phyloP scores from a whole-genome alignment of 2,797 vertebrate genomes.

The Pelochelys cantorii region DNA sequence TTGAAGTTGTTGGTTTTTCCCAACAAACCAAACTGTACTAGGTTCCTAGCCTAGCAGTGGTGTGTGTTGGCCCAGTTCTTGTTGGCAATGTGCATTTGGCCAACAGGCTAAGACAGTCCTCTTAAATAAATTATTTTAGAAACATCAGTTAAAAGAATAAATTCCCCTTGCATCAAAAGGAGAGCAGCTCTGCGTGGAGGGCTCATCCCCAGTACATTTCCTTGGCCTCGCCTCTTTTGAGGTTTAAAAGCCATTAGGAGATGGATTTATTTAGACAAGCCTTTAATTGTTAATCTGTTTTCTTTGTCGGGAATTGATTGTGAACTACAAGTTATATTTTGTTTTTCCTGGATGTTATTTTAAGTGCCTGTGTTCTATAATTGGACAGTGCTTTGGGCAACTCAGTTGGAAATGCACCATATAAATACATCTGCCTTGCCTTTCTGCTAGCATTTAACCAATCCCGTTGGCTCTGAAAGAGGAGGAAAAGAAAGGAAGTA shows the following conservation, averaged over 20 bases:
- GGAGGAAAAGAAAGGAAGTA: not conserved
- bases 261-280: constrained; percentile 22
- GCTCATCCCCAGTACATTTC: not conserved
- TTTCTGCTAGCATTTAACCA: constrained; percentile 20
- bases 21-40: not conserved
- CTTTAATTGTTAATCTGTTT: constrained; percentile 10
- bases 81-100: not conserved
- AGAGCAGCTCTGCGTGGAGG: not conserved
- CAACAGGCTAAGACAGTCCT: not conserved
- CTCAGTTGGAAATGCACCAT: not conserved
- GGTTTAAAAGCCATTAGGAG: constrained; percentile 44
- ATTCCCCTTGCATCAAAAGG: not conserved
- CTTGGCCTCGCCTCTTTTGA: not conserved
- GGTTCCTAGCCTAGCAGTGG: not conserved
- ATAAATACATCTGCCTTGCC: constrained; percentile 20
- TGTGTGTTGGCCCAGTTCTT: not conserved
- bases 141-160: not conserved
- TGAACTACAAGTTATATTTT: constrained; percentile 36
- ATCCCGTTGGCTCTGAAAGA: not conserved
- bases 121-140: not conserved
- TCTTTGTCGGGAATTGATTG: constrained; percentile 1
- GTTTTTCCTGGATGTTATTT: constrained; percentile 54
- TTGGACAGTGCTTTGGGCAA: constrained; percentile 29
- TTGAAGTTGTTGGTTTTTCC: not conserved
- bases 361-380: constrained; percentile 42